Evolutionary conservation across 2,113 vertebrate genomes (phyloP).

Genomic region (Pleuronectes platessa): DNA sequence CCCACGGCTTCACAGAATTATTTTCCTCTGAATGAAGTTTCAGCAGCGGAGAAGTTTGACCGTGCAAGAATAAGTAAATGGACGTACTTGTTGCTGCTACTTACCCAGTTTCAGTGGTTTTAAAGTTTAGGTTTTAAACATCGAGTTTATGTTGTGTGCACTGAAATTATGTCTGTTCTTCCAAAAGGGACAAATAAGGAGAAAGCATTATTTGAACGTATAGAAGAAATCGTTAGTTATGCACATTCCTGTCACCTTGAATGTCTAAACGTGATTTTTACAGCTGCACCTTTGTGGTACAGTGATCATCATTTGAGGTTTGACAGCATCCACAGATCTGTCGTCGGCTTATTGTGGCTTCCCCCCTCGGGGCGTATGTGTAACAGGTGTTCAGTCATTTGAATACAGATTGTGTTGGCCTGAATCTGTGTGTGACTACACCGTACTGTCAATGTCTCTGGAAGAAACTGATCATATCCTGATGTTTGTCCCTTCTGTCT

Average conservation of each 20-base stretch:
- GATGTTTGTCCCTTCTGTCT: constrained; percentile 36
- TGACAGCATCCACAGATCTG: no score
- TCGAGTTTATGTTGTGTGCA: no score
- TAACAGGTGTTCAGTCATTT: not conserved
- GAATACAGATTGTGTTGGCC: no score
- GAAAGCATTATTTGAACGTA: no score
- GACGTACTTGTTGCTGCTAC: rapidly evolving
- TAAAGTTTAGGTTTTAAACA: not conserved
- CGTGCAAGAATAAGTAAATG: not conserved
- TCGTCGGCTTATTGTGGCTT: not conserved
- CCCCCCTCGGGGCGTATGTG: not conserved
- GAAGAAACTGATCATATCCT: constrained; percentile 42
- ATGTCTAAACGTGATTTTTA: no score
- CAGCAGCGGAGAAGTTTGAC: constrained; percentile 1
- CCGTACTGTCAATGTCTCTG: not conserved
- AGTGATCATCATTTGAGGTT: not conserved
- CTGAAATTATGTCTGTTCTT: no score
- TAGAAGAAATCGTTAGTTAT: no score
- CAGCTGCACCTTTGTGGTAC: no score
- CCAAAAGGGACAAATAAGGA: no score
- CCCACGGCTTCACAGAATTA: constrained; percentile 23
- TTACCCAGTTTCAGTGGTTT: constrained; percentile 6
- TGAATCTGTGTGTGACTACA: not conserved
- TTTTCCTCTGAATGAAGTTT: constrained; percentile 20
- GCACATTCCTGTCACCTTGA: no score